A percentile compares a stretch with the other conserved stretches of the same genome.
phyloP scores from a whole-genome alignment of 2,113 vertebrate species.

The Myotis davidii region DNA sequence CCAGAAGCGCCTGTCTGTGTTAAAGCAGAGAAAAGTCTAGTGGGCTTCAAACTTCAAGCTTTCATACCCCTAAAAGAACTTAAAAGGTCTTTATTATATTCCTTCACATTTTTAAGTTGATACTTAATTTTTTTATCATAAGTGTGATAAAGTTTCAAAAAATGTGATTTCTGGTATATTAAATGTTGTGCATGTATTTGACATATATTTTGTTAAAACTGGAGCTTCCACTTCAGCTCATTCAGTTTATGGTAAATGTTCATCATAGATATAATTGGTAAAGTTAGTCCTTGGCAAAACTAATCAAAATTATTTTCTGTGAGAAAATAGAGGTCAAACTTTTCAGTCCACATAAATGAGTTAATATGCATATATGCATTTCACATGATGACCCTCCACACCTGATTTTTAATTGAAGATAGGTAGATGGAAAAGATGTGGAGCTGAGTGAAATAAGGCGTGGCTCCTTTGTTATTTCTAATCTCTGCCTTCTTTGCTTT shows the following conservation, averaged over 20 bases:
- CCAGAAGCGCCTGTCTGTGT: neutral
- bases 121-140: neutral
- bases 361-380: neutral
- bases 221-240: neutral
- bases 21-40: neutral
- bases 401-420: conserved; percentile 2
- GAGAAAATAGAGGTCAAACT: conserved; percentile 6
- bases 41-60: neutral
- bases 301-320: conserved; percentile 7
- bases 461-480: neutral
- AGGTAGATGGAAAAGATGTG: neutral
- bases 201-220: neutral
- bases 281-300: neutral
- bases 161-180: neutral
- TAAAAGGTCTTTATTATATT: conserved; percentile 4
- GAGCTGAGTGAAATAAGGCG: neutral
- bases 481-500: neutral
- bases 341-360: neutral
- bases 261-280: neutral
- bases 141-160: neutral
- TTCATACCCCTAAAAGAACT: neutral
- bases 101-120: neutral
- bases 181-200: neutral
- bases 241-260: neutral
- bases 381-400: neutral